Base-by-base conservation (phyloP, 2,888 invertebrate genomes). In the Pherbina coryleti region DNA sequence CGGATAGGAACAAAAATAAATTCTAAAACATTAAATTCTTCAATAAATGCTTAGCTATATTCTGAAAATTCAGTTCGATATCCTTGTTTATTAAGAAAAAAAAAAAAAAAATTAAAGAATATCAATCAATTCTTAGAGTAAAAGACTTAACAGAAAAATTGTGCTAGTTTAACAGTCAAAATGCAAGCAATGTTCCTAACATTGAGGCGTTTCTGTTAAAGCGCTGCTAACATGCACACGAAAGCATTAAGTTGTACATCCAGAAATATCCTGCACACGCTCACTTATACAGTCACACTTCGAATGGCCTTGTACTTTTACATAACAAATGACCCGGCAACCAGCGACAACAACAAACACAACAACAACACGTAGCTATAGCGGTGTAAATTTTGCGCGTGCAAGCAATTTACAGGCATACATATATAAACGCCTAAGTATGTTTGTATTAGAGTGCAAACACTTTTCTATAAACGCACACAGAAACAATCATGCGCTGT, bases 241-340 rank as follows among this genome's bases (percentile, higher is more conserved):
- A 28, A 9, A 17, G 49, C 22, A n/a, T 28, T 31, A 25, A n/a
- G 9, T 28, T 14, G 14, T 34, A 55, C n/a, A 37, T 72, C 49
- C 55, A 31, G 25, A 69, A 69, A 82, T 80, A 81, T 81, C 83
- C 84, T 81, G 83, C 44, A 78, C 86, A 83, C 84, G 83, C 80
- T 76, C 84, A 82, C 74, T 22, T 62, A 71, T 31, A 72, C 67
- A 67, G 22, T 7, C 44, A 19, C 72, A n/a, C 67, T 31, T 5
- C 79, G 81, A 79, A 80, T 85, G 86, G 84, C 85, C 86, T 86
- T 86, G 86, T 82, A 80, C 82, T 81, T 84, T 85, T 86, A 84
- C 84, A 86, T 84, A 86, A 85, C 80, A 82, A 83, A 83, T 83
- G 83, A 84, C 83, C 79, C 82, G 80, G 80, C 80, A 80, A 77